Conservation (phyloP, 2,888 invertebrate genomes). For the Epirrita christyi region DNA sequence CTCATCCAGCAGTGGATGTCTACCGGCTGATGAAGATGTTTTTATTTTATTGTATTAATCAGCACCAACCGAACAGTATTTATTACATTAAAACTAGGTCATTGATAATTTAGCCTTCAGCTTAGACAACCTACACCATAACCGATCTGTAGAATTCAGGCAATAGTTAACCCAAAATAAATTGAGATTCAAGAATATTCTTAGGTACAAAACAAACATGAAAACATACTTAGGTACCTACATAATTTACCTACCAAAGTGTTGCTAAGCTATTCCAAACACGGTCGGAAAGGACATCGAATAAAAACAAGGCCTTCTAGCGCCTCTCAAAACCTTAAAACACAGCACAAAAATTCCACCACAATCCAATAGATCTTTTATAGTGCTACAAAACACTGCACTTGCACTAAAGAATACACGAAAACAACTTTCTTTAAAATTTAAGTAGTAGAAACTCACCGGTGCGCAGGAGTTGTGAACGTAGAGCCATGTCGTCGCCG, state of each 20-base stretch:
- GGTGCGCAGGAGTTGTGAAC: conserved; percentile 76
- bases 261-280: conserved; percentile 14
- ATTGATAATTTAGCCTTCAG: too few species aligned
- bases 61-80: too few species aligned
- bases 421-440: conserved; percentile 5
- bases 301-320: conserved; percentile 24
- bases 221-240: conserved; percentile 9
- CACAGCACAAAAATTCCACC: conserved; percentile 1
- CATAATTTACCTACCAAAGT: background rate
- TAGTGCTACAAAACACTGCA: background rate
- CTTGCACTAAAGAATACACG: background rate
- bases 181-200: conserved; percentile 3
- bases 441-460: conserved; percentile 53
- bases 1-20: too few species aligned
- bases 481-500: conserved; percentile 72
- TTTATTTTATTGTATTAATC: too few species aligned
- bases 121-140: too few species aligned
- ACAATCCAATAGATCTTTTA: background rate
- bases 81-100: too few species aligned
- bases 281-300: conserved; percentile 17
- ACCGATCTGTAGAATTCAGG: too few species aligned
- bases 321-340: conserved; percentile 4
- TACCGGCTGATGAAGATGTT: too few species aligned
- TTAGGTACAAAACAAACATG: too few species aligned
- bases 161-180: background rate